Base-by-base conservation (phyloP, 1,140 invertebrate species). In the Piezodorus guildinii region DNA sequence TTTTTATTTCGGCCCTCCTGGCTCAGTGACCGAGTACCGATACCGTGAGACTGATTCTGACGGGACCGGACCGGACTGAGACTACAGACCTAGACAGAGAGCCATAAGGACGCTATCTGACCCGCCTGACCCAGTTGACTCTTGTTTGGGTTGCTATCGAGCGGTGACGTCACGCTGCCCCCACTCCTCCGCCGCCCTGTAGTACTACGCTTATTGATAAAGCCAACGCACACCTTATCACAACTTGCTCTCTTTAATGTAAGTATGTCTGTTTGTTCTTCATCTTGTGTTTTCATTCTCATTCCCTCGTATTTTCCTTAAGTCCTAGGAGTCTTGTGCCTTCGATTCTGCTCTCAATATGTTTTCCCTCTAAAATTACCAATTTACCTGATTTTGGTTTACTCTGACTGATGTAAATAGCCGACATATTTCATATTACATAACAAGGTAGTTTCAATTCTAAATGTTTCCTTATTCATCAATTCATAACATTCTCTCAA, bases 71-170 rank as follows among this genome's bases (percentile, higher is more conserved):
- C n/a, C n/a, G n/a, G n/a, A n/a, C 27, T 3, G 27, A 30, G 3
- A 30, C 27, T 30, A 30, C 34, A 39, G 34, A 39, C 6, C 34
- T 39, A 39, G 34, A 39, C 34, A 10, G 34, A 39, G 34, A 39
- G 34, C 34, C 12, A 39, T 39, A 39, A 39, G 19, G 46, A 5
- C 14, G 23, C 21, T 10, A 23, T 23, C 52, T 19, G 17, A 25
- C 46, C 46, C 17, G 14, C 17, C 21, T 56, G 52, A 56, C 52
- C 52, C 52, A 56, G 19, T 56, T 56, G 52, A 17, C 46, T 17
- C 46, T 83, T 85, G 71, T 83, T 84, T 62, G 60, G 60, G 60
- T 5, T 71, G 63, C 65, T 74, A 71, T 58, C 60, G 51, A 64
- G n/a, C 43, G 25, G 16, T 56, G 39, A 45, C 43, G 51, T 64